Base-by-base conservation (phyloP, 1,140 invertebrate genomes). In the Diabrotica undecimpunctata region DNA sequence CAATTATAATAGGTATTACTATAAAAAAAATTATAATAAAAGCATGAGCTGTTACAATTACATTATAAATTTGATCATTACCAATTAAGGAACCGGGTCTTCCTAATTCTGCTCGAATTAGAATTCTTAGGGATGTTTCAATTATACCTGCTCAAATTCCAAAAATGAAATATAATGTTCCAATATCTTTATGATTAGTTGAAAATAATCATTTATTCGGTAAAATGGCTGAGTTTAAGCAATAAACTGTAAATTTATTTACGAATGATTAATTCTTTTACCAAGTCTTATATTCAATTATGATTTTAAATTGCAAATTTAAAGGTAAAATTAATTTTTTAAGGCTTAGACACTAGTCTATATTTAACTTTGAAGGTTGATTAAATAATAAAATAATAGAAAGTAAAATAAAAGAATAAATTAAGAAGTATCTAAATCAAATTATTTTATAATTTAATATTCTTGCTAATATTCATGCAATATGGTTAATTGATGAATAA, bases 21-120 rank as follows among this genome's bases (percentile, higher is more conserved):
- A 90, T 87, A 82, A 90, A 90, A 80, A 91, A 91, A 86, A 90
- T 88, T 84, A 90, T 91, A 70, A 90, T 75, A 81, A 91, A 88
- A 66, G 86, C 89, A 82, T 92, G 88, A 6, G 82, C 81, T 8
- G 88, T 91, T 13, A 91, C 83, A 78, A 90, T 81, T 62, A 83
- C 80, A 80, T 90, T 90, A 83, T 89, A 90, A 78, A 88, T 83
- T 82, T 89, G 84, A 74, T 87, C 84, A 82, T 89, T 82, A 50
- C 79, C 80, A 79, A 90, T 85, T 76, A 87, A 79, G 54, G 73
- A 77, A 38, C 84, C 84, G 0, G 85, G 83, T 7, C 77, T 81
- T 36, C 82, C 82, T 81, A 90, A 80, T 83, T 90, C 87, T 70
- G 83, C 76, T 66, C 87, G 87, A 82, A 90, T 89, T 72, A 89